Evolutionary conservation across 2,113 vertebrate species (phyloP).

Genomic region (Otocyon megalotis): DNA sequence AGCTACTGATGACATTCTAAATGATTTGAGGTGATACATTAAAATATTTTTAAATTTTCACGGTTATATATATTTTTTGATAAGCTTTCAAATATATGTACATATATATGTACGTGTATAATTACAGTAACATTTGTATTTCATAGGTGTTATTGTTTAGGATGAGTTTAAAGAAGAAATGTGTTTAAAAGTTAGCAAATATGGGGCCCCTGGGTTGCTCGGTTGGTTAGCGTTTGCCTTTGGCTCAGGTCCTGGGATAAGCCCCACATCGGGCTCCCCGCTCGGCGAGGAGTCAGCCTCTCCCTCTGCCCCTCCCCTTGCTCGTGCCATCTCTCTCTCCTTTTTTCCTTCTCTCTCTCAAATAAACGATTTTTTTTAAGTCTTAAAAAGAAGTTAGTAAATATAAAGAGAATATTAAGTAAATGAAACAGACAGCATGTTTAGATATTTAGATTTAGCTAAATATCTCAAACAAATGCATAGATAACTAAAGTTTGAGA

Average conservation of each 20-base stretch:
- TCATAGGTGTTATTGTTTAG: background rate
- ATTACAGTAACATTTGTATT: constrained; percentile 25
- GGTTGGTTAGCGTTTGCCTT: background rate
- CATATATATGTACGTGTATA: background rate
- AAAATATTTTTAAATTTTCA: background rate
- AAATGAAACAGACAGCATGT: background rate
- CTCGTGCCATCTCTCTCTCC: background rate
- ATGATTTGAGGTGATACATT: background rate
- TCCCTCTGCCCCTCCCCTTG: background rate
- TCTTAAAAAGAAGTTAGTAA: background rate
- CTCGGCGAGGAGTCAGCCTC: background rate
- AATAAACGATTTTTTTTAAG: background rate
- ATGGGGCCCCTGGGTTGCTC: background rate
- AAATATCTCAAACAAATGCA: background rate
- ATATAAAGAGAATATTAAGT: background rate
- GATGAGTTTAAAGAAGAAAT: background rate
- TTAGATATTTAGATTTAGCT: background rate
- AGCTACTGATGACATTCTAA: background rate
- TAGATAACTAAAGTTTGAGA: background rate
- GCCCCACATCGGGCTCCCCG: background rate
- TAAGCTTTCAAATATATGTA: background rate
- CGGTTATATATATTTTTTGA: background rate
- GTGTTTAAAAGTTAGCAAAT: background rate
- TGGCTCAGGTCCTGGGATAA: background rate
- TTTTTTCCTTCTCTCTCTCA: background rate